Conservation (phyloP, 2,888 invertebrate genomes). For the Microctonus hyperodae region DNA sequence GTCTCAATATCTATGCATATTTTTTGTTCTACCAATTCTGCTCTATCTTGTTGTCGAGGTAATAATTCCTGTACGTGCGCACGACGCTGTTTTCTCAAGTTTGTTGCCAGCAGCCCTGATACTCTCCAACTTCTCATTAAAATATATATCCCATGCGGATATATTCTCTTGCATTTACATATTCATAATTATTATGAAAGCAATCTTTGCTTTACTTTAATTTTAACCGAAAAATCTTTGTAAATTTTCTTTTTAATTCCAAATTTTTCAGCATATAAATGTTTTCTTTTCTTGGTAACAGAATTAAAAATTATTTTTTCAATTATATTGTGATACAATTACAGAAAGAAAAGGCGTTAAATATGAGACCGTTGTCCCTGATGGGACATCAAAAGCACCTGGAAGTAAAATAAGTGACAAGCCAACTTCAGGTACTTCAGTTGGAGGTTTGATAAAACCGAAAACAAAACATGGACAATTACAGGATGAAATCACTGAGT, state of each 20-base stretch:
- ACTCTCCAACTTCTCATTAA: conserved; percentile 21
- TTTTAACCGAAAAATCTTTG: not conserved
- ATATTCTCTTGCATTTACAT: not conserved
- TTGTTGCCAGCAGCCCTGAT: conserved; percentile 17
- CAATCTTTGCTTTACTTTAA: not conserved
- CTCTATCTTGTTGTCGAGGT: not conserved
- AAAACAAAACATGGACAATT: conserved; percentile 42
- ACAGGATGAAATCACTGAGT: conserved; percentile 38
- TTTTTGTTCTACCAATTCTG: not conserved
- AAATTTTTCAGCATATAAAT: too few relatives aligned
- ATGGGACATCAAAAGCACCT: conserved; percentile 57
- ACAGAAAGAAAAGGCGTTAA: conserved; percentile 66
- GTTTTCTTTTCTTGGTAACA: not conserved
- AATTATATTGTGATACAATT: conserved; percentile 45
- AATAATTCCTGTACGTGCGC: conserved; percentile 7
- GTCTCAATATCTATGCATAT: not conserved
- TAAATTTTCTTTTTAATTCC: conserved; percentile 4
- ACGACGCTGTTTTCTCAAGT: not conserved
- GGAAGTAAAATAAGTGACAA: conserved; percentile 52
- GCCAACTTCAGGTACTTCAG: conserved; percentile 44
- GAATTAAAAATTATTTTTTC: not conserved
- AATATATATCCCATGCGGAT: not conserved
- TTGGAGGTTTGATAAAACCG: conserved; percentile 44
- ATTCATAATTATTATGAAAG: not conserved
- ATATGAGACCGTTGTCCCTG: conserved; percentile 62